Percentiles rank a stretch among this genome's conserved stretches.
These are phyloP conservation scores for Leptothorax acervorum DNA, from an alignment of 2,888 invertebrate genomes.

Conservation along the genomic window DNA sequence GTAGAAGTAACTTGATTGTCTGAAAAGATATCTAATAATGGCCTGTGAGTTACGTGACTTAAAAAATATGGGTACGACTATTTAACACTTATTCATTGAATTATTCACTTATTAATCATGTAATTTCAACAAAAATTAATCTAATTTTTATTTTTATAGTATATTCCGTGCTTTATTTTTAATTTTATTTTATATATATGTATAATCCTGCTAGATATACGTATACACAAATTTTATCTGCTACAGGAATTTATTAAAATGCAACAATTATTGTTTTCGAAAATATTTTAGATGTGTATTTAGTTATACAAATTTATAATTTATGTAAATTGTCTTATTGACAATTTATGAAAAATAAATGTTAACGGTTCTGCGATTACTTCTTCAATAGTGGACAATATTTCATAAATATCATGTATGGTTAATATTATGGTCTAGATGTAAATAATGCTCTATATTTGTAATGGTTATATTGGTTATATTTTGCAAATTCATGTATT, in stretches of 20 bases:
- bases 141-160: background rate
- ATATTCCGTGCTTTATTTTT: background rate
- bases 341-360: constrained; percentile 2
- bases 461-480: background rate
- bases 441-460: background rate
- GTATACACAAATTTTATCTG: too few species aligned
- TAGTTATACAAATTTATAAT: background rate
- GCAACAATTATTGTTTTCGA: background rate
- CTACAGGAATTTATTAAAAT: background rate
- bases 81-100: constrained; percentile 4
- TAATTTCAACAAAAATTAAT: background rate
- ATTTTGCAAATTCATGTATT: background rate
- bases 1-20: background rate
- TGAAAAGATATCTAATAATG: background rate
- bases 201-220: background rate
- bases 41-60: background rate
- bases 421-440: background rate
- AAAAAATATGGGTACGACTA: background rate
- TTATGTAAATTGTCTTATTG: background rate
- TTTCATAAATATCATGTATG: background rate
- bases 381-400: background rate
- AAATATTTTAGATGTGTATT: background rate
- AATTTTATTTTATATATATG: background rate
- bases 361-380: background rate
- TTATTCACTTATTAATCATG: background rate